Evolutionary conservation across 2,888 invertebrate species (phyloP), one percentile per base, ranked within the genome.

Genomic region (Biston stratarius): DNA sequence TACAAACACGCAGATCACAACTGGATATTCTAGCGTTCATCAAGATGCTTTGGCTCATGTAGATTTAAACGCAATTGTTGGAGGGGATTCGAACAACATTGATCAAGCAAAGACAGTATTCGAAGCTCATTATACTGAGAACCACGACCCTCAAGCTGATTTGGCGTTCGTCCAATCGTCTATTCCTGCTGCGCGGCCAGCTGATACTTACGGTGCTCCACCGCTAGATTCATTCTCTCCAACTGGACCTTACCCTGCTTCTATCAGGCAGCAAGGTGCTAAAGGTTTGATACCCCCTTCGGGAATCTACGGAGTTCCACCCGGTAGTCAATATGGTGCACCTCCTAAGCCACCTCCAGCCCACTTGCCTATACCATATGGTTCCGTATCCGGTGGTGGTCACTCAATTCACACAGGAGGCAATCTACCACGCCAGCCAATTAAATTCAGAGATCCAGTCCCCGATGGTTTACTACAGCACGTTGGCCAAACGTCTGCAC

Each of bases 361-460:
- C 0, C 83, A 92, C 66, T 73, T 94, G 0, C 92, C 94, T 0
- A 83, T 94, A 2, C 91, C 93, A 0, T 94, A 93, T 61, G 94
- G 94, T 0, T 82, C 87, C 0, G 83, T 87, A 61, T 91, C 94
- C 0, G 94, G 94, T 6, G 94, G 94, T 0, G 90, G 90, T 0
- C 89, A 89, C 68, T 83, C 91, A 0, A 83, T 86, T 42, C 86
- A 89, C 71, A 82, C 92, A 0, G 92, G 94, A 2, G 89, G 91
- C 1, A 87, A 83, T 56, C 83, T 84, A 0, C 95, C 95, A 0
- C 94, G 92, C 78, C 94, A 94, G 42, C 97, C 97, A 0, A 94
- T 97, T 6, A 95, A 96, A 73, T 97, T 96, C 84, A 94, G 96
- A 53, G 96, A 96, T n/a, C 95, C 96, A 0, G 96, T 97, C 0